Percentiles rank a stretch among this genome's conserved stretches.
These are phyloP conservation scores for Clamator glandarius DNA, from an alignment of 2,797 vertebrate genomes.

Conservation along the genomic window DNA sequence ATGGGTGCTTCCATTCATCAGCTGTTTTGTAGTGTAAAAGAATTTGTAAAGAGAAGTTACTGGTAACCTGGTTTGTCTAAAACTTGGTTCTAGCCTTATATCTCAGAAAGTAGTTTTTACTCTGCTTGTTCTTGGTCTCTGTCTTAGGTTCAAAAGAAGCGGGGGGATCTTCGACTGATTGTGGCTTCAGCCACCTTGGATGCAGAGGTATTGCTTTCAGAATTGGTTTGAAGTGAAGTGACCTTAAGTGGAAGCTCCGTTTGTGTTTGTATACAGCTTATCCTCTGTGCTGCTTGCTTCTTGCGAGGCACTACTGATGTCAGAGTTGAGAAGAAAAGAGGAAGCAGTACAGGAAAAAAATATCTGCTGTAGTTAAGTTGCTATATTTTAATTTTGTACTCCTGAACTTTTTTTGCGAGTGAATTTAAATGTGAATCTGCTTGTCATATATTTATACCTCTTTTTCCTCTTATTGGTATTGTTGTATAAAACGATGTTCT, in stretches of 20 bases:
- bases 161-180: conserved; percentile 92
- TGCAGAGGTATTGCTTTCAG: conserved; percentile 86
- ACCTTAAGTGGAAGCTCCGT: neutral
- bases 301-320: neutral
- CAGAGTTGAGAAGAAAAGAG: neutral
- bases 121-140: neutral
- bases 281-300: neutral
- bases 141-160: conserved; percentile 93
- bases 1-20: neutral
- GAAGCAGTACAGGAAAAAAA: neutral
- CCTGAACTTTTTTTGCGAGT: neutral
- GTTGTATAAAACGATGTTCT: neutral
- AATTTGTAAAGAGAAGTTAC: neutral
- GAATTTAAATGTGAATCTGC: neutral
- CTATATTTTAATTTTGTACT: neutral
- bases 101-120: neutral
- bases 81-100: neutral
- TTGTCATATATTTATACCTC: neutral
- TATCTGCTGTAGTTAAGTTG: neutral
- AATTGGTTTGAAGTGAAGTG: neutral
- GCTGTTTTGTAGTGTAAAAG: neutral
- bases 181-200: conserved; percentile 97
- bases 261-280: neutral
- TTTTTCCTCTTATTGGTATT: neutral
- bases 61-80: neutral